Evolutionary conservation across 2,888 invertebrate genomes (phyloP), one percentile per base, ranked within the genome.

Genomic region (Danaus chrysippus): DNA sequence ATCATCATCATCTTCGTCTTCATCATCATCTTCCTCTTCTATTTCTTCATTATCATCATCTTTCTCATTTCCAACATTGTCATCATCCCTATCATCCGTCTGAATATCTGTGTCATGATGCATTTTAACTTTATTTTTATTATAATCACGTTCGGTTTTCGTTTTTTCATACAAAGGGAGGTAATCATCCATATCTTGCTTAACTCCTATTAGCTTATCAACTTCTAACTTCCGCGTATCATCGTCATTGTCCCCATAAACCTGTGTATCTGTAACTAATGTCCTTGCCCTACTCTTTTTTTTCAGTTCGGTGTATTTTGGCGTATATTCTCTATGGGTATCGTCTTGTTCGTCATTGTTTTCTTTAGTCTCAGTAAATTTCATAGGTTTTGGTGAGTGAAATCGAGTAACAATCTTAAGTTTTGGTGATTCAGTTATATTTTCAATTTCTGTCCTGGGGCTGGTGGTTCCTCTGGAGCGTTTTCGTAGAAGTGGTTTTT

Each of bases 251-350:
- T 84, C 80, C 6, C 86, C 88, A 67, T 91, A 91, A 13, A 76
- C 80, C 66, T 87, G 81, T 34, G 87, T 83, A 58, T 91, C 91
- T 3, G 91, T 91, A 1, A 91, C 86, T 62, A 87, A 71, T 3
- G 91, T 91, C 34, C 84, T 90, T 70, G 86, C 83, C 9, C 81
- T 76, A 12, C 76, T 78, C 69, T 89, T 90, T 56, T 81, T 89
- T 71, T 87, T 86, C 73, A 88, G 90, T 73, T 86, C 90, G 68
- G 78, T 81, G 61, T 83, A 86, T 69, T 83, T 85, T 10, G 87
- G 84, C 54, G 69, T 56, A 1, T 71, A 65, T 41, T 58, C 42
- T n/a, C 66, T 58, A 46, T 55, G 46, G 42, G 19, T 49, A 56
- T 61, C 34, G 11, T 52, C 55, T 10, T 52, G 10, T 11, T 49